Percentiles rank a stretch among this genome's conserved stretches.
phyloP scores from a whole-genome alignment of 2,888 invertebrate species.

The Leucozona laternaria region DNA sequence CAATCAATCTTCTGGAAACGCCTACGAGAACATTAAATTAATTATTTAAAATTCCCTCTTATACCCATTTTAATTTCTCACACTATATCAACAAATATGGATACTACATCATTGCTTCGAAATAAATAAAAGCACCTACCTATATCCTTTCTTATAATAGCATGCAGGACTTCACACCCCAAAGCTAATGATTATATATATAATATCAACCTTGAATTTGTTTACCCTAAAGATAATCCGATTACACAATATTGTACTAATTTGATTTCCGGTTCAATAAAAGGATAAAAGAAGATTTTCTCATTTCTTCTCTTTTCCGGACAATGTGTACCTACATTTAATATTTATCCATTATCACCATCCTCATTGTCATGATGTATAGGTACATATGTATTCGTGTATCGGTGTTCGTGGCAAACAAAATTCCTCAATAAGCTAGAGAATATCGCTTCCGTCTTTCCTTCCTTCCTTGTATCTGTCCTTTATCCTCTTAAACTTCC shows the following conservation, averaged over 20 bases:
- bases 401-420: not conserved
- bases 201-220: not conserved
- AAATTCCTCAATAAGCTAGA: not conserved
- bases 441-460: not conserved
- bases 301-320: not conserved
- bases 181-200: not conserved
- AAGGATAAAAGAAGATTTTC: conserved; percentile 6
- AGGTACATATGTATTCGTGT: not conserved
- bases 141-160: not conserved
- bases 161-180: too few relatives aligned
- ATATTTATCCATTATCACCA: conserved; percentile 11
- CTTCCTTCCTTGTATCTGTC: not conserved
- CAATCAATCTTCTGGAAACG: not conserved
- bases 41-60: not conserved
- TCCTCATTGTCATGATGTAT: not conserved
- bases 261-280: conserved; percentile 9
- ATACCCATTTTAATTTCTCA: not conserved
- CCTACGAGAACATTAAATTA: not conserved
- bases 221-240: conserved; percentile 4
- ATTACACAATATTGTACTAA: conserved; percentile 8
- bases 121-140: not conserved
- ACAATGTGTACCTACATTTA: not conserved
- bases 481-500: conserved; percentile 2
- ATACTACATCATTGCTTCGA: not conserved
- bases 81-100: not conserved